Evolutionary conservation across 2,888 invertebrate species (phyloP).

Genomic region (Eupithecia dodoneata): DNA sequence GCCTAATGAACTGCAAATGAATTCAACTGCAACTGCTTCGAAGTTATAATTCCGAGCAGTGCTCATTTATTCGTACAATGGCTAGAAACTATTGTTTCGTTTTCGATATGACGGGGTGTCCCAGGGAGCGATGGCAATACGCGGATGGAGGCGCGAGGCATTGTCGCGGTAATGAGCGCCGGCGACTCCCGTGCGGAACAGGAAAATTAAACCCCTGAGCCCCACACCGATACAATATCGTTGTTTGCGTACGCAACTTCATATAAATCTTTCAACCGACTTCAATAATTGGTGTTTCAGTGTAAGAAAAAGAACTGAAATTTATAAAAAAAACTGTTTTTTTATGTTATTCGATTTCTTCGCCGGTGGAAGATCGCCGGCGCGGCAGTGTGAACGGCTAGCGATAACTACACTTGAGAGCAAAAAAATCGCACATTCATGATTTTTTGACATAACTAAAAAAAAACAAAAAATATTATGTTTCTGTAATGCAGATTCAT

Average conservation of each 20-base stretch:
- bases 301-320: background rate
- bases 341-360: too few relatives aligned
- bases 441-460: too few relatives aligned
- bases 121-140: constrained; percentile 32
- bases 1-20: constrained; percentile 24
- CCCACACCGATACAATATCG: constrained; percentile 55
- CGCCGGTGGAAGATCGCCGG: too few relatives aligned
- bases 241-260: constrained; percentile 4
- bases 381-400: too few relatives aligned
- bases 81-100: constrained; percentile 48
- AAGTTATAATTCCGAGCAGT: constrained; percentile 25
- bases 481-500: too few relatives aligned
- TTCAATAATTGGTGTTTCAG: background rate
- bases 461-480: too few relatives aligned
- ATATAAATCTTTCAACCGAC: background rate
- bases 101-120: constrained; percentile 43
- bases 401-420: too few relatives aligned
- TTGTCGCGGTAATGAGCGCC: constrained; percentile 79
- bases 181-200: constrained; percentile 79
- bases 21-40: constrained; percentile 21
- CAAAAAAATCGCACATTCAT: too few relatives aligned
- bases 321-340: background rate
- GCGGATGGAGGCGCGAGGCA: constrained; percentile 74
- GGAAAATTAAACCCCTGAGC: constrained; percentile 84
- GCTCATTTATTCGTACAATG: constrained; percentile 43